Evolutionary conservation across 2,113 vertebrate genomes (phyloP), one percentile per base, ranked within the genome.

Genomic region (Tetrax tetrax): DNA sequence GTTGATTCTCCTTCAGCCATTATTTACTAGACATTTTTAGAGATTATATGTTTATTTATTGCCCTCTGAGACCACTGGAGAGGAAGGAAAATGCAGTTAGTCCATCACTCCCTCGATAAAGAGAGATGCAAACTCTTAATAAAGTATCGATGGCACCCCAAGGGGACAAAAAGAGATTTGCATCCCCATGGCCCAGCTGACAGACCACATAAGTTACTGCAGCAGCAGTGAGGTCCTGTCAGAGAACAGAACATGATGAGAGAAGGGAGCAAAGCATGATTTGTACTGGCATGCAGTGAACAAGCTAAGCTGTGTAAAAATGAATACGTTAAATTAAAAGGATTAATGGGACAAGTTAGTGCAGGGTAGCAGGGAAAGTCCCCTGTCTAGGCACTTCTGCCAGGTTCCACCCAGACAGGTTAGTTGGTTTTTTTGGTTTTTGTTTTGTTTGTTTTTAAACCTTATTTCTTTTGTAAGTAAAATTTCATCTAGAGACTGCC

Each of bases 321-420:
- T 72, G 95, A 95, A 85, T 89, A 76, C 50, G 31, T n/a, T 7
- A 92, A 96, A 93, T 96, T 96, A 96, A 93, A 93, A 96, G 93
- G 95, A 96, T 96, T 97, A 96, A 96, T 83, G 75, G 91, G 92
- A 92, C 96, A 97, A 97, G 96, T 97, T 74, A 95, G 95, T 74
- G 89, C 96, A 96, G 87, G 54, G 96, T 22, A 95, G 37, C 80
- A 95, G 95, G 96, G 95, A 95, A 96, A 96, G 96, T 97, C 96
- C 96, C 93, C 87, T 77, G 83, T 76, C 83, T 65, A 57, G 74
- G 81, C 63, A 72, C 54, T 85, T 83, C 78, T 96, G 89, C 89
- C 89, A 94, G 93, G 96, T 89, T 95, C 89, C 93, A 96, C 95
- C 94, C 89, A 95, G 91, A 89, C 74, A 89, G 69, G 71, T 95